Evolutionary conservation across 2,797 vertebrate species (phyloP).

Genomic region (Sebastes reedi): DNA sequence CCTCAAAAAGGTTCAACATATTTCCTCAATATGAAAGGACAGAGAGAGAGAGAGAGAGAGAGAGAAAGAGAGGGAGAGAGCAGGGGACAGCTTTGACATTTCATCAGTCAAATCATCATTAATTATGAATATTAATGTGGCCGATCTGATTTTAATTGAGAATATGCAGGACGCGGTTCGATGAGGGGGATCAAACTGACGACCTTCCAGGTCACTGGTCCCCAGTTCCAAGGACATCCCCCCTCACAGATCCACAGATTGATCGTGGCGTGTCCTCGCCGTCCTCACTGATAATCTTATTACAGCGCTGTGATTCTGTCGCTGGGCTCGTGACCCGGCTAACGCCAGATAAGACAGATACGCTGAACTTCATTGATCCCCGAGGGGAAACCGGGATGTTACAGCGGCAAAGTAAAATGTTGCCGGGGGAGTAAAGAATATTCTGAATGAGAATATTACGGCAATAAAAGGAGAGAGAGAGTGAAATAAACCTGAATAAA

Average conservation of each 20-base stretch:
- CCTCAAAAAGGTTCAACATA: neutral
- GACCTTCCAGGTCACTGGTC: conserved; percentile 11
- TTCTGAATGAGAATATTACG: conserved; percentile 25
- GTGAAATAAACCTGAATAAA: conserved; percentile 35
- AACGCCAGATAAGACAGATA: conserved; percentile 25
- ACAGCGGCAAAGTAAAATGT: conserved; percentile 17
- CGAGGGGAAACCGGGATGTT: neutral
- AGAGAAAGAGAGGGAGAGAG: neutral
- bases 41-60: neutral
- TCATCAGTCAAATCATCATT: conserved; percentile 44
- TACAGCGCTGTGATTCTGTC: conserved; percentile 9
- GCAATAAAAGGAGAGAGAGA: conserved; percentile 26
- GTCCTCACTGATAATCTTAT: conserved; percentile 27
- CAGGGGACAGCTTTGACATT: conserved; percentile 30
- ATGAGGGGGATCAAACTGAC: conserved; percentile 13
- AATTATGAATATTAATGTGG: conserved; percentile 19
- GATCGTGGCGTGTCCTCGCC: neutral
- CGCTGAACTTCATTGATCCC: conserved; percentile 27
- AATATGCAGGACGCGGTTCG: neutral
- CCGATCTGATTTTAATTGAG: neutral
- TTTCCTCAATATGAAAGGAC: neutral
- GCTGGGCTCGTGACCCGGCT: conserved; percentile 15
- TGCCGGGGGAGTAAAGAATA: neutral
- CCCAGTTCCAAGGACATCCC: conserved; percentile 16
- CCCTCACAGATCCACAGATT: conserved; percentile 4